Percentiles rank a stretch among this genome's conserved stretches.
Evolutionary conservation across 2,797 vertebrate genomes (phyloP).

Genomic region (Chelmon rostratus): DNA sequence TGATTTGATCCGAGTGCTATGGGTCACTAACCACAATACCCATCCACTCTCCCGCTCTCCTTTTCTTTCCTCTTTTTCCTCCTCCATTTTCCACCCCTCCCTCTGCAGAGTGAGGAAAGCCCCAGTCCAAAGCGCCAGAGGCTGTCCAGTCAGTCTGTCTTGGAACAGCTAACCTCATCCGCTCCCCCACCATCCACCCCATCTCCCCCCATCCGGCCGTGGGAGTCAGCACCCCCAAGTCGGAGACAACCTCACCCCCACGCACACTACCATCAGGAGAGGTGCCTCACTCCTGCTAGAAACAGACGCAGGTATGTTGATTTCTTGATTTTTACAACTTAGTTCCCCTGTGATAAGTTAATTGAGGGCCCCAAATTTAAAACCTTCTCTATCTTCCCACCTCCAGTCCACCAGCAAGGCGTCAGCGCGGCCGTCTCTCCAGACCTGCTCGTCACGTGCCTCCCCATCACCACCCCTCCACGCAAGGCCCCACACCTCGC

Average conservation of each 20-base stretch:
- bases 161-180: constrained; percentile 92
- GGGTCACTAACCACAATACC: constrained; percentile 68
- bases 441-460: constrained; percentile 91
- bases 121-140: constrained; percentile 97
- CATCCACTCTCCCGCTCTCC: constrained; percentile 16
- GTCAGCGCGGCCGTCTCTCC: constrained; percentile 94
- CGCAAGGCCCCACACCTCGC: constrained; percentile 82
- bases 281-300: constrained; percentile 94
- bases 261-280: constrained; percentile 93
- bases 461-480: constrained; percentile 72
- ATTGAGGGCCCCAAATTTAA: neutral
- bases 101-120: constrained; percentile 92
- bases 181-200: constrained; percentile 92
- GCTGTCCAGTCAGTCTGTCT: constrained; percentile 93
- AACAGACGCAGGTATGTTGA: constrained; percentile 92
- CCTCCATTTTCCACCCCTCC: constrained; percentile 30
- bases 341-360: neutral
- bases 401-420: constrained; percentile 92
- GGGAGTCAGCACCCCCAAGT: constrained; percentile 95
- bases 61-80: constrained; percentile 7
- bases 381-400: neutral
- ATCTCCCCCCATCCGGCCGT: constrained; percentile 97
- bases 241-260: constrained; percentile 92
- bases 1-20: constrained; percentile 62
- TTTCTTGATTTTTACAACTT: neutral